Percentiles rank a stretch among this genome's conserved stretches.
Evolutionary conservation across 2,113 vertebrate genomes (phyloP).

Genomic region (Egretta garzetta): DNA sequence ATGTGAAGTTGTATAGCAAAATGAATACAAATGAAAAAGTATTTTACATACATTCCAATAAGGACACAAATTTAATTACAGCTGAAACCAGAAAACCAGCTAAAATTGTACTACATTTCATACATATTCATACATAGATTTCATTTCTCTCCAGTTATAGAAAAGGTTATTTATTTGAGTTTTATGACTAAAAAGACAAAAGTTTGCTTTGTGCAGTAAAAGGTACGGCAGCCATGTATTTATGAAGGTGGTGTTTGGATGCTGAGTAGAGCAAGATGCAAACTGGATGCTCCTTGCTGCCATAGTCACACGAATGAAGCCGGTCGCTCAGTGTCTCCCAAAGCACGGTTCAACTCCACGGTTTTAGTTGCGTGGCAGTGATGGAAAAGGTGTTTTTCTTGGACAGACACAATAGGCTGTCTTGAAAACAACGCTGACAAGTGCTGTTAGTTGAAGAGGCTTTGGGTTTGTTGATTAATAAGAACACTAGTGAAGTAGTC

Average conservation of each 20-base stretch:
- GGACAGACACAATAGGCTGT: not conserved
- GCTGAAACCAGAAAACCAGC: not conserved
- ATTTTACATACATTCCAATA: not conserved
- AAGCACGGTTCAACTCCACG: not conserved
- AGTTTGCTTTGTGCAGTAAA: not conserved
- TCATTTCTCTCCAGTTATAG: not conserved
- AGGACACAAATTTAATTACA: not conserved
- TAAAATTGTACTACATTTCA: not conserved
- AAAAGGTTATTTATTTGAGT: not conserved
- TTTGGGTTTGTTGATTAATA: not conserved
- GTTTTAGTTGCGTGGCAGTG: not conserved
- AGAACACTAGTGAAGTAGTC: not conserved
- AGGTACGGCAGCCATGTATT: not conserved
- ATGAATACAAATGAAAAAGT: not conserved
- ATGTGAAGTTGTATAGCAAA: not conserved
- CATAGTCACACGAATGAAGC: not conserved
- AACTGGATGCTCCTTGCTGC: not conserved
- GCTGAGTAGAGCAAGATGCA: not conserved
- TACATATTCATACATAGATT: not conserved
- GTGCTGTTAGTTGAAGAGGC: not conserved
- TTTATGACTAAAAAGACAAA: not conserved
- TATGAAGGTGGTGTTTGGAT: not conserved
- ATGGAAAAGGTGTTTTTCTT: not conserved
- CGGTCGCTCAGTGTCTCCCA: not conserved
- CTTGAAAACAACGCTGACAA: not conserved